Base-by-base conservation (phyloP, 2,888 invertebrate genomes). In the Caenorhabditis japonica region DNA sequence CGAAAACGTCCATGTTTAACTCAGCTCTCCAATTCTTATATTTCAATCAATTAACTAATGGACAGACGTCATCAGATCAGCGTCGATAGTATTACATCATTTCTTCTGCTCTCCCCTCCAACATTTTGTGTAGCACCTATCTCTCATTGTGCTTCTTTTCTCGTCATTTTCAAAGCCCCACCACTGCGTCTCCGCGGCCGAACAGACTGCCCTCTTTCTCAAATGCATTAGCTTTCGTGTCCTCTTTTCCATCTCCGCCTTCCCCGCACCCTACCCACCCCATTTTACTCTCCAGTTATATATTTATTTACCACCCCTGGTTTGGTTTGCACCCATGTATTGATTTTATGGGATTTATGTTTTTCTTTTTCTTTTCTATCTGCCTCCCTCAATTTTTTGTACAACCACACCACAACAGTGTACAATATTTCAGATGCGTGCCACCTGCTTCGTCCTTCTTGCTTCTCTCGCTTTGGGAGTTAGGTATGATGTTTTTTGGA, bases 381-480 rank as follows among this genome's bases (percentile, higher is more conserved):
- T 41, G 19, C 21, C n/a, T n/a, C n/a, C n/a, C n/a, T n/a, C n/a
- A n/a, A n/a, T n/a, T n/a, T n/a, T n/a, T n/a, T n/a, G n/a, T n/a
- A n/a, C 30, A 33, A 30, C 13, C 2, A 30, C 4, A 21, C 19
- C 12, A 0, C 17, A 15, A 46, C n/a, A 27, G 21, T 25, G 13
- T 41, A 21, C 33, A 4, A 25, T 23, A n/a, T 52, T 61, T 21
- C 56, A 61, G 70, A 70, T 70, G 70, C 70, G 60, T 51, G 55
- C 56, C 17, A 47, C 38, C 19, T 56, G 38, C 27, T 38, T 61
- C 43, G 33, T 70, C 39, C 43, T 70, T n/a, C 55, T 70, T 51
- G 70, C 61, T 39, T 55, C 61, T 61, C 55, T 61, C 51, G 60
- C 60, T 8, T 60, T 61, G 55, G 70, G 70, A 60, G 70, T 70